Evolutionary conservation across 2,113 vertebrate species (phyloP), one percentile per base, ranked within the genome.

Genomic region (Hystrix brachyura): DNA sequence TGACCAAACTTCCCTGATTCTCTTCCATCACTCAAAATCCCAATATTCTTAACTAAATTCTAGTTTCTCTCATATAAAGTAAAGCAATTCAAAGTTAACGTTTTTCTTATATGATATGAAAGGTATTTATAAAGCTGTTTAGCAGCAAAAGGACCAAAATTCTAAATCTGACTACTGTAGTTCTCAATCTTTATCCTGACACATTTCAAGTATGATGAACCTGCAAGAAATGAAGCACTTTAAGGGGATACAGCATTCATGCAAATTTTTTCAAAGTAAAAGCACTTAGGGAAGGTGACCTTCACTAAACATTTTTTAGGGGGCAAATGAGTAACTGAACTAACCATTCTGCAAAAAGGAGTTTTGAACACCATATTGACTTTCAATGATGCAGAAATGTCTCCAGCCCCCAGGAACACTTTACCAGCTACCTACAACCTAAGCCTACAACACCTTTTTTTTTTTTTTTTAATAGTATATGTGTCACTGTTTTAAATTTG

Each of bases 21-120:
- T 87, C 34, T 91, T 59, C 59, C n/a, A 91, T 59, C 76, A 90
- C 21, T 29, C 21, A 74, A 21, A 84, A 7, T 62, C 46, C 6
- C 53, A 84, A 38, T 84, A 78, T 62, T 67, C n/a, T 69, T 62
- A 74, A 67, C 60, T 87, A 94, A 91, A 55, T 57, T 92, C 60
- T 84, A 88, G 78, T 79, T 91, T 21, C 34, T 91, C 38, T 90
- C 83, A 51, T 57, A 94, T 76, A 46, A 85, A 90, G 72, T 46
- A 67, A 67, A 3, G 67, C 46, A 51, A 94, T 69, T 76, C 60
- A 84, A 88, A 88, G 60, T 62, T 69, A 78, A 96, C 53, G 78
- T n/a, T 55, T 94, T 25, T 48, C 27, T 88, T 84, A 94, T 8
- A 13, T 91, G 94, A 94, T 21, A 83, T 27, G 76, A 80, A 90